Base-by-base conservation (phyloP, 1,140 invertebrate species). In the Pseudoatta argentina region DNA sequence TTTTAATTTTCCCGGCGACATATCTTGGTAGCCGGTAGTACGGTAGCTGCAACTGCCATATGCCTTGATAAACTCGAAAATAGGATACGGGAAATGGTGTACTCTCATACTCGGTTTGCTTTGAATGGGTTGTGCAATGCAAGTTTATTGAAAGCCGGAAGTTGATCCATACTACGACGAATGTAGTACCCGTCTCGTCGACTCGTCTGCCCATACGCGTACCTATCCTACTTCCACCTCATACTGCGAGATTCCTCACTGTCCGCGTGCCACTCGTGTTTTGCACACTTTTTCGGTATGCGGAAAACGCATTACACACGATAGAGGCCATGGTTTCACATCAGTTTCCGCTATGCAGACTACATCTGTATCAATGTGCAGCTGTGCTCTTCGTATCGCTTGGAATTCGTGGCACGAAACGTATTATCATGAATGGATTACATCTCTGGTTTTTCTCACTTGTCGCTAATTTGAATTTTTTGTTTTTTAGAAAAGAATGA, bases 71-170 rank as follows among this genome's bases (percentile, higher is more conserved):
- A 75, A 83, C 79, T 86, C 34, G 71, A 66, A 83, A 81, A 72
- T 91, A 72, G 59, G 67, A 72, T 86, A 77, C 73, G 61, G 76
- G 57, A 89, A 86, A 86, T 66, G 61, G 72, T 67, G 77, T 77
- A 87, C 81, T 88, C 86, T 86, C 61, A 57, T 53, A 85, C 75
- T 64, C 76, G 83, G 77, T 61, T 88, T 75, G 57, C 59, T 63
- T 67, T 75, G 85, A 88, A 89, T 91, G 57, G 78, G 10, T 27
- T 10, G 73, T 24, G 51, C 57, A 64, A 88, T 86, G 87, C 79
- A 87, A 86, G 78, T 88, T 75, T 86, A 81, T 90, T 87, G 88
- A 86, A 82, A 90, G 53, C 64, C 85, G 86, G 89, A 90, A 90
- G 76, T 51, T 81, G 77, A 59, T 83, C 55, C 79, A 75, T 69